These are phyloP conservation scores for Falcunculus frontatus DNA, from an alignment of 2,113 vertebrate genomes.

Conservation along the genomic window DNA sequence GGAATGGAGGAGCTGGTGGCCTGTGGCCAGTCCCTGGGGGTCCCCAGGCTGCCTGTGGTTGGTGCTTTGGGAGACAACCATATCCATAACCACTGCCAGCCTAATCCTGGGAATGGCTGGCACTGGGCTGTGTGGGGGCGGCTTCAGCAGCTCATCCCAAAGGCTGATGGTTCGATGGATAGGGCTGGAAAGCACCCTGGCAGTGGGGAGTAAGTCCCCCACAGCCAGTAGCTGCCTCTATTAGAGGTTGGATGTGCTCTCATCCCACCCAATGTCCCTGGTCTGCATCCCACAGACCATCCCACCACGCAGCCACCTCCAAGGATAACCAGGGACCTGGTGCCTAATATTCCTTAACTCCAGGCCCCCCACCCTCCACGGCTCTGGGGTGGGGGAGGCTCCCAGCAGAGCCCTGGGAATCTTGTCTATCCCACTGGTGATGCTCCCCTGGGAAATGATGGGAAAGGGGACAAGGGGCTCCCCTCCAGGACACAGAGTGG, in stretches of 20 bases:
- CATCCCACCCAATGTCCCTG: not conserved
- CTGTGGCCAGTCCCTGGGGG: not conserved
- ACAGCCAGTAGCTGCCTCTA: accelerated
- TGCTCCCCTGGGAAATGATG: not conserved
- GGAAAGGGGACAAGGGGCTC: not conserved
- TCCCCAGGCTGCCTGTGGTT: not conserved
- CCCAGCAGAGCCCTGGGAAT: not conserved
- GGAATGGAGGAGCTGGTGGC: not conserved
- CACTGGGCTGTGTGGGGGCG: not conserved
- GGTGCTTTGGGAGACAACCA: not conserved
- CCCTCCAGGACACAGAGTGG: not conserved
- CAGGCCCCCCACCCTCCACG: too few species aligned
- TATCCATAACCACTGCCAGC: not conserved
- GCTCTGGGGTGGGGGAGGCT: not conserved
- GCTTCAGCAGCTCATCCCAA: not conserved
- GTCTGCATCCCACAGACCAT: not conserved
- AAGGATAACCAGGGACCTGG: not conserved
- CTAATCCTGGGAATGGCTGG: not conserved
- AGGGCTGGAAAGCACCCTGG: not conserved
- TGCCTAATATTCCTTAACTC: not conserved
- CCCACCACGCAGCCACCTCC: accelerated
- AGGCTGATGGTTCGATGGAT: accelerated
- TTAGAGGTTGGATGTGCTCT: not conserved
- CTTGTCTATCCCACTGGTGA: accelerated
- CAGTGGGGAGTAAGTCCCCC: not conserved